These are phyloP conservation scores for Papilio dardanus DNA, from an alignment of 1,140 invertebrate species.

Conservation along the genomic window DNA sequence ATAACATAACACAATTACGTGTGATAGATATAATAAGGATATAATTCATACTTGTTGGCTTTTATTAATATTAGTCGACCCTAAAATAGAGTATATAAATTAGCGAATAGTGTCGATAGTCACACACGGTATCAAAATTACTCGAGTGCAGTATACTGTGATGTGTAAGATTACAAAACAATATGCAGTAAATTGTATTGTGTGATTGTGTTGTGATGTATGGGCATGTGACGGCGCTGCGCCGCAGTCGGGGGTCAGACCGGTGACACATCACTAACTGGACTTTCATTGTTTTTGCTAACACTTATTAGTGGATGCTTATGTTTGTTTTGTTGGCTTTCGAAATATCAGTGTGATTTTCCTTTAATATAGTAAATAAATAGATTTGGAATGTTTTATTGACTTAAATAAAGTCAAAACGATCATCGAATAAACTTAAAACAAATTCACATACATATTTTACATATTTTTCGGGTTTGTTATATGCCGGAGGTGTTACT, in stretches of 20 bases:
- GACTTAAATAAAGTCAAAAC: conserved; percentile 54
- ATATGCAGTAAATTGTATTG: too few species aligned
- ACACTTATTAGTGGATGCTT: conserved; percentile 73
- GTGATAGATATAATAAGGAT: not conserved
- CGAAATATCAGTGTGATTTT: conserved; percentile 78
- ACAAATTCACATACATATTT: conserved; percentile 10
- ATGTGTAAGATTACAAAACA: not conserved
- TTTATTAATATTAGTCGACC: not conserved
- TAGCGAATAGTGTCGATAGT: too few species aligned
- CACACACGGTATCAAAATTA: not conserved
- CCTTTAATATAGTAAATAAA: conserved; percentile 69
- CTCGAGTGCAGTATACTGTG: not conserved
- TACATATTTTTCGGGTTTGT: conserved; percentile 22
- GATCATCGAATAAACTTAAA: conserved; percentile 39
- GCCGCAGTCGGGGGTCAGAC: conserved; percentile 43
- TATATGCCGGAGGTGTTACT: conserved; percentile 13
- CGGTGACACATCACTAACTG: conserved; percentile 54
- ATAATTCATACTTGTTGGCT: not conserved
- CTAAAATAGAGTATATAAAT: not conserved
- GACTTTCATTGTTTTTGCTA: conserved; percentile 71
- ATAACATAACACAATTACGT: not conserved
- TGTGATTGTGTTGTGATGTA: not conserved
- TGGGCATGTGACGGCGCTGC: not conserved
- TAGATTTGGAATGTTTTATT: conserved; percentile 78
- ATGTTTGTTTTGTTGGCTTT: conserved; percentile 79